Percentiles rank a stretch among this genome's conserved stretches.
phyloP scores from a whole-genome alignment of 1,140 invertebrate species.

The Tetraneura akinire region DNA sequence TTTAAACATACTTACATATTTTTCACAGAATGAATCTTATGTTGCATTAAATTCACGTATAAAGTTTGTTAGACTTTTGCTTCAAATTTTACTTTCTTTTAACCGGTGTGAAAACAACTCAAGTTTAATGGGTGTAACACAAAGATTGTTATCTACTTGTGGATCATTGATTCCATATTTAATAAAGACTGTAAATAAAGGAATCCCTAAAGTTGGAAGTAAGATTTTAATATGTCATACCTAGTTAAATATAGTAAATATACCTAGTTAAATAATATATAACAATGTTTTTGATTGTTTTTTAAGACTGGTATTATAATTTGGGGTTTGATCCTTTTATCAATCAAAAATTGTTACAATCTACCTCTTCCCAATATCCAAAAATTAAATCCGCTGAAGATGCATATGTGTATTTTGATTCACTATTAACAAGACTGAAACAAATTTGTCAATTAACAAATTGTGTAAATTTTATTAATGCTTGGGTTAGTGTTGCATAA shows the following conservation, averaged over 20 bases:
- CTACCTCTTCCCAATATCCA: conserved; percentile 96
- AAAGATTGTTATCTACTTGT: conserved; percentile 70
- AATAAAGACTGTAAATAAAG: conserved; percentile 73
- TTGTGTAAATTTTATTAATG: conserved; percentile 76
- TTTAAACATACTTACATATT: not conserved
- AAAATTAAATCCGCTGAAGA: conserved; percentile 84
- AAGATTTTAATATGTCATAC: not conserved
- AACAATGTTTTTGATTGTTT: not conserved
- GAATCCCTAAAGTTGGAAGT: conserved; percentile 57
- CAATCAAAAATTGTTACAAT: conserved; percentile 90
- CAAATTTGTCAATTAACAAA: conserved; percentile 81
- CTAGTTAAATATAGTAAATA: too few species aligned
- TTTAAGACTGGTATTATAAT: conserved; percentile 55
- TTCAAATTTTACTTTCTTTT: conserved; percentile 74
- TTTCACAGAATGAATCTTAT: conserved; percentile 63
- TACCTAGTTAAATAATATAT: not conserved
- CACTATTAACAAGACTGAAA: conserved; percentile 77
- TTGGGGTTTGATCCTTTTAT: conserved; percentile 93
- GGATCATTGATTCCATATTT: conserved; percentile 79
- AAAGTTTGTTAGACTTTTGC: conserved; percentile 82
- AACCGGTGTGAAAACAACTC: conserved; percentile 66
- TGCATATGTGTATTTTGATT: conserved; percentile 82
- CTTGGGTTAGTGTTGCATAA: conserved; percentile 65
- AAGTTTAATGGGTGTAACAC: conserved; percentile 65
- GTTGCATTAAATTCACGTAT: conserved; percentile 77